Evolutionary conservation across 2,113 vertebrate genomes (phyloP).

Genomic region (Thomomys bottae): DNA sequence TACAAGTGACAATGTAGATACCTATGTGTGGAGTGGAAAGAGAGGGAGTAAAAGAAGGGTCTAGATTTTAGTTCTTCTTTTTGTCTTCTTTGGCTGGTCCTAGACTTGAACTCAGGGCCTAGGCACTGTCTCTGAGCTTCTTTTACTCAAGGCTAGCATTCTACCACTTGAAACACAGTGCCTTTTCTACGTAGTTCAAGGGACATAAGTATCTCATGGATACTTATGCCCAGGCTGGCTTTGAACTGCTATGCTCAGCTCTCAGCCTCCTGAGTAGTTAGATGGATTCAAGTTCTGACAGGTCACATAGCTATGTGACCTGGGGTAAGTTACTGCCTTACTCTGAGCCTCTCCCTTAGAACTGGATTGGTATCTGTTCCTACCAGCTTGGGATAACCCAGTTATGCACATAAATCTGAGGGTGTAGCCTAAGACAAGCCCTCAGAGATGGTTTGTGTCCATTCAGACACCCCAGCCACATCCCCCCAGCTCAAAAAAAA

Average conservation of each 20-base stretch:
- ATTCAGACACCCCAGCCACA: not conserved
- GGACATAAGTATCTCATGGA: no score
- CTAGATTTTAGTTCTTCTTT: not conserved
- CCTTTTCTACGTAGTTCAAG: no score
- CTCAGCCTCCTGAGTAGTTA: no score
- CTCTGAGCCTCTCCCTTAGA: not conserved
- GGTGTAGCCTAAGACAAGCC: not conserved
- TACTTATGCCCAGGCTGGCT: no score
- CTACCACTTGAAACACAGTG: no score
- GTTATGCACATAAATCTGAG: fast-evolving
- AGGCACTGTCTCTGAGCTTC: no score
- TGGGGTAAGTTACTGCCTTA: not conserved
- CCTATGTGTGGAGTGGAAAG: fast-evolving
- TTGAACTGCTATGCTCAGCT: no score
- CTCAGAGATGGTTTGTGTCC: no score
- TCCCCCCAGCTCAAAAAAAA: not conserved
- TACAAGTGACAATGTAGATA: fast-evolving
- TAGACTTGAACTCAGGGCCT: no score
- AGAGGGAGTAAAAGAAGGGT: not conserved
- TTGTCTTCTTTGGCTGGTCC: no score
- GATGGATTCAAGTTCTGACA: no score
- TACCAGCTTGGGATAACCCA: fast-evolving
- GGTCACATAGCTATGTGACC: not conserved
- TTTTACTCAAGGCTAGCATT: no score
- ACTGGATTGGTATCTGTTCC: fast-evolving